Evolutionary conservation across 2,888 invertebrate species (phyloP), one percentile per base, ranked within the genome.

Genomic region (Phengaris arion): DNA sequence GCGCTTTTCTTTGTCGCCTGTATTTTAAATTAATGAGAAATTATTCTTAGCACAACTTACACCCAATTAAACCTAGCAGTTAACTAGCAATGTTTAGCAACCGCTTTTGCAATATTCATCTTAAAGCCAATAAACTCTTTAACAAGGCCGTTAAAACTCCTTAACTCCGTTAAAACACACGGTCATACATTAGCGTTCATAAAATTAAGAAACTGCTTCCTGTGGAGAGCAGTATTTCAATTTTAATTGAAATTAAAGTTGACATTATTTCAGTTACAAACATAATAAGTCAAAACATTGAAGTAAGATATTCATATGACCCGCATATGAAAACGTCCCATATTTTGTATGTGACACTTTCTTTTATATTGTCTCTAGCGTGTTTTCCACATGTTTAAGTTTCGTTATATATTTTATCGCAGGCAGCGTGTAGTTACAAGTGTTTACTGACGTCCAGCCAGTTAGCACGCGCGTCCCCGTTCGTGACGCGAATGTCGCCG

Each of bases 401-500:
- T 79, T 79, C 22, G 79, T 78, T 80, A 81, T 76, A 79, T 81
- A 79, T 80, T 78, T 79, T 81, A 81, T 81, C 79, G 79, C 77
- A 78, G 77, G 77, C 78, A 77, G 78, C 80, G 80, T 78, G 80
- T 79, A 78, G 79, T 81, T 75, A 78, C 70, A 70, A 70, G 75
- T 75, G 75, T 75, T 78, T 78, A 75, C 77, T 76, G 76, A 68
- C 77, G 79, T 79, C 76, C 79, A 83, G 86, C 83, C 85, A 84
- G 85, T 85, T 84, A 85, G 85, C 91, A 91, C 90, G 92, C 87
- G 87, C 87, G 90, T 83, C 91, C 91, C 80, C 87, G 83, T 89
- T 93, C 93, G 93, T 93, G 93, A 87, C 85, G 84, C 83, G 92
- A 91, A 92, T 93, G 88, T 86, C 84, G 84, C 87, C 86, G 85